phyloP scores from a whole-genome alignment of 2,113 vertebrate genomes.

The Ovis aries region DNA sequence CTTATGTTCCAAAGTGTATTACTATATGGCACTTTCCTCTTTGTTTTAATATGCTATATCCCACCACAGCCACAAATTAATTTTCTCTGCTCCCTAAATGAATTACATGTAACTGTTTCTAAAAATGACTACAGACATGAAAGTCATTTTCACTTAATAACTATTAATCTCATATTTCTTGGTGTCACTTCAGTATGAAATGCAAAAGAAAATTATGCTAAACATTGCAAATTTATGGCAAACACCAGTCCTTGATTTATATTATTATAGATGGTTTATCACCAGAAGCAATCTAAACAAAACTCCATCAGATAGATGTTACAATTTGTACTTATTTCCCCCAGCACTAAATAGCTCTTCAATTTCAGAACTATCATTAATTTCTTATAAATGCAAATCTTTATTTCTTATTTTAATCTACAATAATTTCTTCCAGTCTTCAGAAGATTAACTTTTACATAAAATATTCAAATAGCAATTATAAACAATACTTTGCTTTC shows the following conservation, averaged over 20 bases:
- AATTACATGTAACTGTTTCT: slow-evolving; percentile 70
- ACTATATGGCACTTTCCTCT: not conserved
- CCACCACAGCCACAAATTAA: slow-evolving; percentile 64
- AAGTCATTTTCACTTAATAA: slow-evolving; percentile 76
- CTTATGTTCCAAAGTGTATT: not conserved
- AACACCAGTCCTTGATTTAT: slow-evolving; percentile 69
- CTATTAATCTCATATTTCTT: slow-evolving; percentile 77
- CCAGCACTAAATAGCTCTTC: slow-evolving; percentile 64
- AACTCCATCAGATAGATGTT: slow-evolving; percentile 70
- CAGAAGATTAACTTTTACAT: slow-evolving; percentile 70
- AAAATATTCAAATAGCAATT: slow-evolving; percentile 74
- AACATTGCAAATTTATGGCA: slow-evolving; percentile 75
- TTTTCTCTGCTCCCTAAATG: slow-evolving; percentile 72
- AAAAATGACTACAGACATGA: slow-evolving; percentile 75
- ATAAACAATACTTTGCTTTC: slow-evolving; percentile 67
- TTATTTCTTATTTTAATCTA: slow-evolving; percentile 72
- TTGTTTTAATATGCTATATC: slow-evolving; percentile 45
- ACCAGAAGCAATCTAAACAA: slow-evolving; percentile 75
- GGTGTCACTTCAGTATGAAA: slow-evolving; percentile 67
- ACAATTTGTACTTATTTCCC: slow-evolving; percentile 75
- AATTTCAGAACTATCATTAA: slow-evolving; percentile 70
- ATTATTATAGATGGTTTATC: slow-evolving; percentile 74
- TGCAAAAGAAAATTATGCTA: slow-evolving; percentile 74
- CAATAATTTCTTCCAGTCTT: slow-evolving; percentile 61
- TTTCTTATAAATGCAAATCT: slow-evolving; percentile 73